phyloP scores from a whole-genome alignment of 2,797 vertebrate genomes.

The Momotus momota region DNA sequence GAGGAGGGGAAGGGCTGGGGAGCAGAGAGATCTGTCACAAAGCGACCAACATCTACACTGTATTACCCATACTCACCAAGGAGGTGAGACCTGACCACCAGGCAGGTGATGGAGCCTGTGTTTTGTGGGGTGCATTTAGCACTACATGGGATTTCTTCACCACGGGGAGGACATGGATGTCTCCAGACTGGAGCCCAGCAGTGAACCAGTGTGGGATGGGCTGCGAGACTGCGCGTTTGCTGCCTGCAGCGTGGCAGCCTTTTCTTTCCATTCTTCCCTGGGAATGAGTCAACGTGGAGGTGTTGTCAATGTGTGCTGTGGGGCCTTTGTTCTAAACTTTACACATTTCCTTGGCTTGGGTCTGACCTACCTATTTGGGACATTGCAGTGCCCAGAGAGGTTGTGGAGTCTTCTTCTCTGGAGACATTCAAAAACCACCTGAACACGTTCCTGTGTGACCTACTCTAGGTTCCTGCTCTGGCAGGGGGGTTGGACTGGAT shows the following conservation, averaged over 20 bases:
- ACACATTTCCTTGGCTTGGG: not conserved
- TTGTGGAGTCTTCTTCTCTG: no score
- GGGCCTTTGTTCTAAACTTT: not conserved
- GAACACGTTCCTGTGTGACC: no score
- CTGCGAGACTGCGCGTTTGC: not conserved
- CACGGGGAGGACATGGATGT: not conserved
- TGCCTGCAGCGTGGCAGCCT: not conserved
- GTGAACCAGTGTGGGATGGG: not conserved
- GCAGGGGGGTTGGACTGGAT: no score
- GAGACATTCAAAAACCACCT: no score
- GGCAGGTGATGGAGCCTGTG: not conserved
- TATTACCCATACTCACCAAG: rapidly evolving
- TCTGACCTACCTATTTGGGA: not conserved
- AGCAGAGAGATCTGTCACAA: not conserved
- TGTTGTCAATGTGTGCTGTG: not conserved
- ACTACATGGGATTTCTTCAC: not conserved
- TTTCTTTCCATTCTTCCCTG: not conserved
- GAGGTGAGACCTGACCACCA: not conserved
- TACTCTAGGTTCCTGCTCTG: no score
- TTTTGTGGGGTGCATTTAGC: not conserved
- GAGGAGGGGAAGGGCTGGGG: not conserved
- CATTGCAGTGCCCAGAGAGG: not conserved
- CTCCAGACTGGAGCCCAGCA: not conserved
- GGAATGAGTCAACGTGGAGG: not conserved
- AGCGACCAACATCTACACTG: rapidly evolving